Percentiles rank a stretch among this genome's conserved stretches.
Conservation (phyloP, 2,888 invertebrate species). For the Amiota minor region DNA sequence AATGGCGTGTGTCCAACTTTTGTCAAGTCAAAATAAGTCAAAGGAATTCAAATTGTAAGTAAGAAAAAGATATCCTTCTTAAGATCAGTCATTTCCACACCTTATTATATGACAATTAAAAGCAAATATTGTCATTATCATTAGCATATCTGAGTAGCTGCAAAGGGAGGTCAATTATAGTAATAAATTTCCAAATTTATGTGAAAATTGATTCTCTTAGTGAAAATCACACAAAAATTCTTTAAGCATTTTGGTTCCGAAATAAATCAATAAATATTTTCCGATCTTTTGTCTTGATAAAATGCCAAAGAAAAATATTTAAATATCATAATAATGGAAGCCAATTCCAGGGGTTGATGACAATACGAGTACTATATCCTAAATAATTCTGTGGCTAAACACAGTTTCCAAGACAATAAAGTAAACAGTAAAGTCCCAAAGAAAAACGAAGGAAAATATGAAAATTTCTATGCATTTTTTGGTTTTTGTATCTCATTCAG, state of each 20-base stretch:
- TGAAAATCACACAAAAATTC: not conserved
- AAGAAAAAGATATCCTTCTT: not conserved
- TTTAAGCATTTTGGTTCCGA: conserved; percentile 7
- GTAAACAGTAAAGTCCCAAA: conserved; percentile 38
- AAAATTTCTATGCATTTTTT: conserved; percentile 45
- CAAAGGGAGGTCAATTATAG: conserved; percentile 31
- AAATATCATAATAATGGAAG: conserved; percentile 47
- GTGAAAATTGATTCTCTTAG: not conserved
- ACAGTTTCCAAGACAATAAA: conserved; percentile 48
- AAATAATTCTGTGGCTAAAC: conserved; percentile 63
- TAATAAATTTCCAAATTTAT: conserved; percentile 38
- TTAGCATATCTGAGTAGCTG: too few species aligned
- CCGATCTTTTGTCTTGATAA: conserved; percentile 15
- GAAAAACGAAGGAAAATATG: conserved; percentile 40
- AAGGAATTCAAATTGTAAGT: not conserved
- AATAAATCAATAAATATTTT: not conserved
- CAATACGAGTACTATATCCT: conserved; percentile 41
- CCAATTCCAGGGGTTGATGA: conserved; percentile 44
- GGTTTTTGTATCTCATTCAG: not conserved
- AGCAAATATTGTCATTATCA: too few species aligned
- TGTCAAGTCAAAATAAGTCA: not conserved
- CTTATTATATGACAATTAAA: too few species aligned
- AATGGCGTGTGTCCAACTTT: conserved; percentile 16
- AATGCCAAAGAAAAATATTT: conserved; percentile 47
- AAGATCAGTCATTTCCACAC: too few species aligned